Evolutionary conservation across 2,888 invertebrate species (phyloP).

Genomic region (Apamea epomidion): DNA sequence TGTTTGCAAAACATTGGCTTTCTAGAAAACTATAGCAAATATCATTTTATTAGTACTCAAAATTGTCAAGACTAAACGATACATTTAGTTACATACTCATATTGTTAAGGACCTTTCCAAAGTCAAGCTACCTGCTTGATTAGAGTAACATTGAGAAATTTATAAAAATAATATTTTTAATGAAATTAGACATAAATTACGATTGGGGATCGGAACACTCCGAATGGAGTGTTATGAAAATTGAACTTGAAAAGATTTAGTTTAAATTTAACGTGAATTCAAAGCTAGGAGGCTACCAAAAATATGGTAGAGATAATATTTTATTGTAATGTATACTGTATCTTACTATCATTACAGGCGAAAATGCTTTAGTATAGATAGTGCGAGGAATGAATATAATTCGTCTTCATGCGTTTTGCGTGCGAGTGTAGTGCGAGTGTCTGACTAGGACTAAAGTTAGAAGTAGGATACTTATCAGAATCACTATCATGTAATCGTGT

Average conservation of each 20-base stretch:
- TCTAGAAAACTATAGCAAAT: constrained; percentile 14
- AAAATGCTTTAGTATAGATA: constrained; percentile 72
- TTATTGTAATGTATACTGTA: constrained; percentile 77
- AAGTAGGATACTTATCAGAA: constrained; percentile 62
- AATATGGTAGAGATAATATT: constrained; percentile 78
- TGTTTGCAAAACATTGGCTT: constrained; percentile 1
- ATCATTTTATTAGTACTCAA: constrained; percentile 32
- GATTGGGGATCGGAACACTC: constrained; percentile 40
- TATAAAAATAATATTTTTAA: constrained; percentile 50
- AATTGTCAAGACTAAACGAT: constrained; percentile 26
- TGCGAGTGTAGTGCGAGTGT: constrained; percentile 60
- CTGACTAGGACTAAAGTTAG: constrained; percentile 58
- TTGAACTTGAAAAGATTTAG: constrained; percentile 65
- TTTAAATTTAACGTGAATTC: constrained; percentile 66
- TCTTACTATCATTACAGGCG: constrained; percentile 79
- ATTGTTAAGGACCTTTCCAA: constrained; percentile 55
- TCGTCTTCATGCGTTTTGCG: constrained; percentile 71
- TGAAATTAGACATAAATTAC: constrained; percentile 53
- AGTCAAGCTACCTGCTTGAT: constrained; percentile 48
- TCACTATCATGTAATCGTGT: constrained; percentile 60
- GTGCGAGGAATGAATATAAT: constrained; percentile 79
- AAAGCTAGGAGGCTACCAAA: constrained; percentile 87
- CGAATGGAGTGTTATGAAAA: constrained; percentile 40
- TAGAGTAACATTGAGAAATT: constrained; percentile 31
- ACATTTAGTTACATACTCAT: constrained; percentile 48